phyloP scores from a whole-genome alignment of 2,888 invertebrate species.

The Ormyrus pomaceus region DNA sequence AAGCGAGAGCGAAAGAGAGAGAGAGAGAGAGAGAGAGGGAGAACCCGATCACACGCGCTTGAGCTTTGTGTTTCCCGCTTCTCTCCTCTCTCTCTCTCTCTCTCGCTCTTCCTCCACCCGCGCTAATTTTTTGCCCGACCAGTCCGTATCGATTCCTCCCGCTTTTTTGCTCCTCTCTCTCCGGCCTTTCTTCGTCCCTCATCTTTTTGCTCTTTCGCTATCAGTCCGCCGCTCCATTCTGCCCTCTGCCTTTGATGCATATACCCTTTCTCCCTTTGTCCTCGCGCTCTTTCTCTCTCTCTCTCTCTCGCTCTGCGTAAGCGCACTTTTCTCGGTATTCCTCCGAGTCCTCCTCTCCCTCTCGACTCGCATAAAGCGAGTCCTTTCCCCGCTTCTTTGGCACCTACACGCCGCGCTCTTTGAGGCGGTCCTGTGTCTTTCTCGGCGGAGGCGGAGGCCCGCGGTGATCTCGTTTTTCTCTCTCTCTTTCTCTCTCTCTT shows the following conservation, averaged over 20 bases:
- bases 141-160: slow-evolving; percentile 44
- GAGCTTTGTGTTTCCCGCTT: slow-evolving; percentile 48
- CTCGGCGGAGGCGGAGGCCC: neutral
- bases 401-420: slow-evolving; percentile 17
- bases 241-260: slow-evolving; percentile 46
- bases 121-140: slow-evolving; percentile 52
- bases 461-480: neutral
- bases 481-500: too few relatives aligned
- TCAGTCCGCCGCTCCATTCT: slow-evolving; percentile 44
- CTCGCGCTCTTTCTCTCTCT: slow-evolving; percentile 6
- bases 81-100: slow-evolving; percentile 26
- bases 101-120: slow-evolving; percentile 33
- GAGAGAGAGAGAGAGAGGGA: neutral
- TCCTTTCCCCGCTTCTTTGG: slow-evolving; percentile 11
- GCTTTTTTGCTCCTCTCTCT: slow-evolving; percentile 43
- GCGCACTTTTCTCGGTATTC: slow-evolving; percentile 50
- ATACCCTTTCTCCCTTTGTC: slow-evolving; percentile 52
- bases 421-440: slow-evolving; percentile 6
- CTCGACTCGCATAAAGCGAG: too few relatives aligned
- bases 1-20: neutral
- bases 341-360: slow-evolving; percentile 24
- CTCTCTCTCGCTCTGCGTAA: slow-evolving; percentile 8
- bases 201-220: slow-evolving; percentile 39
- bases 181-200: slow-evolving; percentile 49
- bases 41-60: slow-evolving; percentile 40